These are phyloP conservation scores for Diplolepis rosae DNA, from an alignment of 2,888 invertebrate genomes.

Conservation along the genomic window DNA sequence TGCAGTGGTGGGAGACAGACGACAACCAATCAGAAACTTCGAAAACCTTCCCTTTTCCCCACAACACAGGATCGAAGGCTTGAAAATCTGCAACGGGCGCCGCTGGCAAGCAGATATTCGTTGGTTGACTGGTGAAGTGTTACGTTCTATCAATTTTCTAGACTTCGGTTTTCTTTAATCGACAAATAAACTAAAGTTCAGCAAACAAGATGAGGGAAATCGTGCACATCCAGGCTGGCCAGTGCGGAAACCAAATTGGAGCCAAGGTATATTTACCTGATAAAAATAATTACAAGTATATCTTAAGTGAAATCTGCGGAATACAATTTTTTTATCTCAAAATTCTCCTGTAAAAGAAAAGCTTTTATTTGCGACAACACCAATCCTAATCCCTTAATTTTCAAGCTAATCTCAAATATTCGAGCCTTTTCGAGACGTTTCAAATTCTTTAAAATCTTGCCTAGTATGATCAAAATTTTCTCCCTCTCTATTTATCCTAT, in stretches of 20 bases:
- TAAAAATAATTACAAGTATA: too few species aligned
- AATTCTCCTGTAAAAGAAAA: too few species aligned
- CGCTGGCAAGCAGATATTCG: background rate
- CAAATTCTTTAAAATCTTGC: background rate
- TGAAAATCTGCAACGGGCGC: too few species aligned
- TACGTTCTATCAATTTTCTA: background rate
- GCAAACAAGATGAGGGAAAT: constrained; percentile 88
- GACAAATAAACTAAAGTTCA: background rate
- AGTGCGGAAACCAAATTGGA: constrained; percentile 97
- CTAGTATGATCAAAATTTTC: background rate
- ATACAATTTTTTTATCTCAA: too few species aligned
- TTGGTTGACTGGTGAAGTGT: background rate
- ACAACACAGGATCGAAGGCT: too few species aligned
- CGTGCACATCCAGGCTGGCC: constrained; percentile 95
- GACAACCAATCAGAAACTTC: too few species aligned
- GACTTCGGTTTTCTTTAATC: background rate
- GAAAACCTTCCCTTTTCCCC: too few species aligned
- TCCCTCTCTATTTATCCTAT: background rate
- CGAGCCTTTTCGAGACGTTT: too few species aligned
- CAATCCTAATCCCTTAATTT: background rate
- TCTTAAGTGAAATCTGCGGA: too few species aligned
- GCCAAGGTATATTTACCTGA: constrained; percentile 84
- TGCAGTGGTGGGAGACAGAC: too few species aligned
- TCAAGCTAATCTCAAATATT: background rate
- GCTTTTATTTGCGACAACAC: too few species aligned